These are phyloP conservation scores for Falco rusticolus DNA, from an alignment of 2,797 vertebrate species.

Conservation along the genomic window DNA sequence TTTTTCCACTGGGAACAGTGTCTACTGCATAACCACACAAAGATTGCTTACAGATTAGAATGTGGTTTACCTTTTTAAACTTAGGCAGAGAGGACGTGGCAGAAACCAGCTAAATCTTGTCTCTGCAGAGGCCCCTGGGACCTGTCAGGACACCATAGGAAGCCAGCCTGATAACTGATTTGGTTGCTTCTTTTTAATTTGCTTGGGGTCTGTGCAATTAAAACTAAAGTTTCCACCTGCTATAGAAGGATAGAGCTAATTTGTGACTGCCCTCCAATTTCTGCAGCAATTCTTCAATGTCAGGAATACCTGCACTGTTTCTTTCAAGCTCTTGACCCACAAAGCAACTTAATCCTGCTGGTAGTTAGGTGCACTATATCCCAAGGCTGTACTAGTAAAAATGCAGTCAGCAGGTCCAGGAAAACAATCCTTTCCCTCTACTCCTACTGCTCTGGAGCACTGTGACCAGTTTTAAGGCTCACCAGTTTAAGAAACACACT, in stretches of 20 bases:
- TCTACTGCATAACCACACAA: neutral
- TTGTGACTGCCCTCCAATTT: neutral
- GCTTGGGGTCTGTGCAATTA: conserved; percentile 58
- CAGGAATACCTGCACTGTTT: conserved; percentile 39
- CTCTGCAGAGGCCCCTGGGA: conserved; percentile 68
- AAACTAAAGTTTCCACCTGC: conserved; percentile 30
- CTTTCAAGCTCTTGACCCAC: conserved; percentile 46
- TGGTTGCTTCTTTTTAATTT: conserved; percentile 68
- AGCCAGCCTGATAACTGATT: conserved; percentile 50
- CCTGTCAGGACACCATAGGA: conserved; percentile 73
- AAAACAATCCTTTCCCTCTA: neutral
- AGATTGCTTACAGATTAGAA: neutral
- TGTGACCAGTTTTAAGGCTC: neutral
- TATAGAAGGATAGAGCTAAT: conserved; percentile 48
- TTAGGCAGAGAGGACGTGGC: neutral
- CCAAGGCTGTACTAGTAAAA: neutral
- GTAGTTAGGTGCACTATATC: neutral
- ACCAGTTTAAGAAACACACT: neutral
- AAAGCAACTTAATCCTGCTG: neutral
- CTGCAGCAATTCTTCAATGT: conserved; percentile 50
- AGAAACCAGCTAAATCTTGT: neutral
- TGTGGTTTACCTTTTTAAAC: neutral
- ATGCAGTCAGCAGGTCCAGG: neutral
- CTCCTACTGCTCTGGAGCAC: neutral
- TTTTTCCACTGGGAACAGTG: neutral